Base-by-base conservation (phyloP, 2,113 vertebrate genomes). In the Syrrhaptes paradoxus region DNA sequence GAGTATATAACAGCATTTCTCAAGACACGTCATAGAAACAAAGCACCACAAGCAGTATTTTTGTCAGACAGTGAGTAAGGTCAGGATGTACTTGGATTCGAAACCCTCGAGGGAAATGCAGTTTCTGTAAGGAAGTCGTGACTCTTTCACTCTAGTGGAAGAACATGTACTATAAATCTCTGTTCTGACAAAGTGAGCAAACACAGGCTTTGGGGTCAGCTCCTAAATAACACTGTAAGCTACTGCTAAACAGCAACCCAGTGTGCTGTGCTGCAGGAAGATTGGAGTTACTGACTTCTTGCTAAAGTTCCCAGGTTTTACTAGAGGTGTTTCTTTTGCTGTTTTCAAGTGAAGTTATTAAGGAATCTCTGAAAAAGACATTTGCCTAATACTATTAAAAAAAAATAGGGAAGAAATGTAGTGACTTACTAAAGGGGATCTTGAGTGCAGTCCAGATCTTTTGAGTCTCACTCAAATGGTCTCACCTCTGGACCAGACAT, bases 101-200 rank as follows among this genome's bases (percentile, higher is more conserved):
- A 93, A 88, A 90, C 19, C 29, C 85, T 41, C 65, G n/a, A 88
- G 92, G 93, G 83, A 94, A 75, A 93, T 68, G 9, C 63, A 81
- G 34, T 77, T 90, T 90, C 88, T 81, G 45, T 49, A 72, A 72
- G 48, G 31, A 91, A 77, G 38, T 36, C 57, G 78, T 75, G 68
- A 55, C 36, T 92, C 21, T 67, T 73, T 73, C 85, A 49, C 43
- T 94, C 19, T 32, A 25, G 76, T 86, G 79, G n/a, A 90, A 94
- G 86, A 80, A 84, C 28, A 49, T 10, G 54, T 9, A 15, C 31
- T 49, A 58, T 84, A 86, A 92, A 95, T 93, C 76, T 92, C 57
- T 80, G 34, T 49, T 77, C 72, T 85, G 90, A 85, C 62, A 55
- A 82, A 91, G 34, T 52, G 71, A 96, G 80, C 76, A 85, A 94